Conservation (phyloP, 2,797 vertebrate genomes). For the Karalla daura region DNA sequence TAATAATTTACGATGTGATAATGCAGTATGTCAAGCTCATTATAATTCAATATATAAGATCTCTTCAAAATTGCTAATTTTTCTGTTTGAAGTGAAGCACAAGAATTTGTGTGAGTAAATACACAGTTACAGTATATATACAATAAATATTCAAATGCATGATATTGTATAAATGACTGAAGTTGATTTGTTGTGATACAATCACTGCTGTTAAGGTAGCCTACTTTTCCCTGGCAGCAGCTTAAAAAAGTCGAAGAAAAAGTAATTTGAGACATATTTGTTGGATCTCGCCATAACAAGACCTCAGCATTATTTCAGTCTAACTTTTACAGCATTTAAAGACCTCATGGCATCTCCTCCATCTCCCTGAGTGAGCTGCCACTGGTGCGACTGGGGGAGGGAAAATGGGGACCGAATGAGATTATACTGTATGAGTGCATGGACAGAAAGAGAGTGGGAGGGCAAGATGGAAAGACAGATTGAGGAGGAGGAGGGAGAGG, state of each 20-base stretch:
- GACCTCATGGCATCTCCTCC: not conserved
- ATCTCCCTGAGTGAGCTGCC: not conserved
- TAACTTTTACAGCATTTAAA: not conserved
- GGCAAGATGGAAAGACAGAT: conserved; percentile 24
- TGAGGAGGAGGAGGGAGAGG: conserved; percentile 1
- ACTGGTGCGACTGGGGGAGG: conserved; percentile 1
- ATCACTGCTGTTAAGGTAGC: not conserved
- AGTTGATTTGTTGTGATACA: not conserved
- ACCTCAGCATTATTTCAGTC: not conserved
- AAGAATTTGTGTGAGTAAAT: too few species aligned
- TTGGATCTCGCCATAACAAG: not conserved
- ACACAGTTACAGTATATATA: too few species aligned
- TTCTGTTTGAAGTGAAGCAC: too few species aligned
- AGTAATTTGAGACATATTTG: too few species aligned
- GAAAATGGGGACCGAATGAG: not conserved
- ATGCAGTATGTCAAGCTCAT: too few species aligned
- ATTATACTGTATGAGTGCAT: not conserved
- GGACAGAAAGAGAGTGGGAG: conserved; percentile 15
- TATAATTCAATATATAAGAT: too few species aligned
- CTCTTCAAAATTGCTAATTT: too few species aligned
- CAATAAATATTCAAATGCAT: too few species aligned
- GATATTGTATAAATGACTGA: too few species aligned
- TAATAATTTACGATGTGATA: too few species aligned
- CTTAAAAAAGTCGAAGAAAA: not conserved
- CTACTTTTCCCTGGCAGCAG: not conserved